These are phyloP conservation scores for Scrobipalpa costella DNA, from an alignment of 2,888 invertebrate species.

Conservation along the genomic window DNA sequence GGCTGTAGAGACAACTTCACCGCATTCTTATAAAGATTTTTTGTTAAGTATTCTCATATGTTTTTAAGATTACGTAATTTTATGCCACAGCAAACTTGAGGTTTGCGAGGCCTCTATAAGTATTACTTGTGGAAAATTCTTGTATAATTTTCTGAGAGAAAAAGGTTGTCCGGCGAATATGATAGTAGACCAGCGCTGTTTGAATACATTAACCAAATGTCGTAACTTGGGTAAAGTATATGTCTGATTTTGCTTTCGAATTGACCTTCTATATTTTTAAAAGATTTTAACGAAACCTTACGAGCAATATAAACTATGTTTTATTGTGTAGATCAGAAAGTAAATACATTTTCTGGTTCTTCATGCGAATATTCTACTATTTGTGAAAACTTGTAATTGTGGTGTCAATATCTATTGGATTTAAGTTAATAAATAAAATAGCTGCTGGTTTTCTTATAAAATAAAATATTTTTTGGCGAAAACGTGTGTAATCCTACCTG, in stretches of 20 bases:
- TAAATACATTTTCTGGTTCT: slow-evolving; percentile 1
- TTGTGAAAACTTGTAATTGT: too few species aligned
- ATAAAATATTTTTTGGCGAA: too few species aligned
- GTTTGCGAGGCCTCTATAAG: neutral
- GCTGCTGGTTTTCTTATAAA: too few species aligned
- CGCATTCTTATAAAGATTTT: neutral
- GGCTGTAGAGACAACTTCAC: neutral
- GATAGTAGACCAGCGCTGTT: neutral
- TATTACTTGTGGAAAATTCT: slow-evolving; percentile 18
- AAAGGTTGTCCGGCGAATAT: slow-evolving; percentile 17
- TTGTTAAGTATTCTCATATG: neutral
- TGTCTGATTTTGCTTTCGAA: neutral
- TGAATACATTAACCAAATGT: slow-evolving; percentile 19
- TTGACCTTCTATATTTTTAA: neutral
- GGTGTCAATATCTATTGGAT: too few species aligned
- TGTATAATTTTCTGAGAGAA: slow-evolving; percentile 7
- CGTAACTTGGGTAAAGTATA: slow-evolving; percentile 10
- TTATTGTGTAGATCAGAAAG: neutral
- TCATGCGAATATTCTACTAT: neutral
- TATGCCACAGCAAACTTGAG: neutral
- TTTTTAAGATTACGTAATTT: neutral
- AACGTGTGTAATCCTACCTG: neutral
- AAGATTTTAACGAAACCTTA: neutral
- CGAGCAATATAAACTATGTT: neutral
- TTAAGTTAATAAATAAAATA: too few species aligned